Conservation (phyloP, 1,140 invertebrate species). For the Drosophila repletoides region DNA sequence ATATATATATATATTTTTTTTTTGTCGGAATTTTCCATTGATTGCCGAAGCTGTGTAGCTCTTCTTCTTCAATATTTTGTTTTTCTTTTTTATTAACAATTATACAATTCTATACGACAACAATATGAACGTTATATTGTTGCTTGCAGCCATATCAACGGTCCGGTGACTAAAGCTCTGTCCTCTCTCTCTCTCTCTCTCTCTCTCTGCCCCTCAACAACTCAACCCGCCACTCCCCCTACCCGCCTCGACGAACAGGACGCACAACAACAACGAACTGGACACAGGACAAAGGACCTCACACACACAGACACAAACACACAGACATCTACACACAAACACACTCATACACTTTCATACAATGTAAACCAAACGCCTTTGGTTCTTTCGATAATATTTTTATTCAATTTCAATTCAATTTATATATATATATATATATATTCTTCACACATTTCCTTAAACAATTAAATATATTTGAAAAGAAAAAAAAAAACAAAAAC, state of each 20-base stretch:
- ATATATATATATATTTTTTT: background rate
- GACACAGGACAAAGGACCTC: conserved; percentile 31
- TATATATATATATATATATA: no score
- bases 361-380: conserved; percentile 62
- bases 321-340: conserved; percentile 27
- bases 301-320: conserved; percentile 22
- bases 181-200: conserved; percentile 46
- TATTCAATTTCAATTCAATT: conserved; percentile 66
- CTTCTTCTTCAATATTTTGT: no score
- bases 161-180: conserved; percentile 82
- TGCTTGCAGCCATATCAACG: conserved; percentile 82
- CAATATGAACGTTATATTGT: conserved; percentile 60
- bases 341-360: conserved; percentile 26
- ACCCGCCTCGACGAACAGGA: conserved; percentile 44
- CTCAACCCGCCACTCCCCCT: conserved; percentile 26
- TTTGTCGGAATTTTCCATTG: conserved; percentile 49
- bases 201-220: conserved; percentile 50
- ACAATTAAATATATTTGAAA: background rate
- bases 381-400: conserved; percentile 51
- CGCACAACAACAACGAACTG: conserved; percentile 32
- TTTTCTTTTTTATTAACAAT: no score
- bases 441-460: conserved; percentile 41
- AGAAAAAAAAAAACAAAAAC: conserved; percentile 6
- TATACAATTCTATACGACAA: no score
- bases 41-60: conserved; percentile 23